phyloP scores from a whole-genome alignment of 2,113 vertebrate species.

The Lathamus discolor region DNA sequence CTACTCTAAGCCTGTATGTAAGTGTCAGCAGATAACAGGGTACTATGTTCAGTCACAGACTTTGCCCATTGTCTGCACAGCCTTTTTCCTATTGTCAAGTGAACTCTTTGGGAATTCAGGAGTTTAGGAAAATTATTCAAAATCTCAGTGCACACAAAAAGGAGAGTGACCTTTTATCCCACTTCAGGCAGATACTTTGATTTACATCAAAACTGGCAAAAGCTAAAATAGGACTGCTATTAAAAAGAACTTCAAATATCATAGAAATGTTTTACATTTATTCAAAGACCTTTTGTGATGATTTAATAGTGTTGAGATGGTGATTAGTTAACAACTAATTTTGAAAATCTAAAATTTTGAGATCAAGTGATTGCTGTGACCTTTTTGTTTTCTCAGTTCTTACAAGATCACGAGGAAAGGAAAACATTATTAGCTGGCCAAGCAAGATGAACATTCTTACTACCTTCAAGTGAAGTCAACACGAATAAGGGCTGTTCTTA shows the following conservation, averaged over 20 bases:
- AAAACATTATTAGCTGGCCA: not conserved
- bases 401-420: not conserved
- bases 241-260: not conserved
- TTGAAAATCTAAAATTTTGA: not conserved
- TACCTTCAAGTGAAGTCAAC: not conserved
- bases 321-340: not conserved
- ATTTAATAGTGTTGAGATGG: not conserved
- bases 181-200: not conserved
- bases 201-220: not conserved
- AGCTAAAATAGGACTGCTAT: not conserved
- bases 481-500: not conserved
- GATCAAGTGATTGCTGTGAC: not conserved
- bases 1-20: not conserved
- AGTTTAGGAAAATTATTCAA: not conserved
- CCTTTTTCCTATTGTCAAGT: not conserved
- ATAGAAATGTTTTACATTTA: not conserved
- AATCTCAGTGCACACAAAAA: not conserved
- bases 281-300: not conserved
- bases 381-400: not conserved
- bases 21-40: not conserved
- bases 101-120: not conserved
- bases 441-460: not conserved
- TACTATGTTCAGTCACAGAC: not conserved
- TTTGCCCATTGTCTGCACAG: not conserved
- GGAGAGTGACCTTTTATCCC: not conserved